Conservation (phyloP, 1,140 invertebrate genomes). For the Drosophila sechellia region DNA sequence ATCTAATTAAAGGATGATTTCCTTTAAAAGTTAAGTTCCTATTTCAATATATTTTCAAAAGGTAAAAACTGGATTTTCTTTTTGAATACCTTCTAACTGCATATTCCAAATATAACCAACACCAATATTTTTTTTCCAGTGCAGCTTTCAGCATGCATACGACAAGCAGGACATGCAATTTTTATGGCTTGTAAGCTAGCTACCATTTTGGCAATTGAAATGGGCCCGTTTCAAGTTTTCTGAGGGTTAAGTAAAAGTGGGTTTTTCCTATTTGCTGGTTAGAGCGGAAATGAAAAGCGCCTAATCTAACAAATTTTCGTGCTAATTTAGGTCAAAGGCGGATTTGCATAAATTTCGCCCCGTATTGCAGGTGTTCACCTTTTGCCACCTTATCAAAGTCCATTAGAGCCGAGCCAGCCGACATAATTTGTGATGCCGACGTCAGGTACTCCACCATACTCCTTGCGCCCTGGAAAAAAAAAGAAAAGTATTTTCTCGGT, state of each 20-base stretch:
- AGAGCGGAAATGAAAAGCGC: constrained; percentile 68
- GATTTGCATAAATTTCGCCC: constrained; percentile 77
- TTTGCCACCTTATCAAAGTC: constrained; percentile 79
- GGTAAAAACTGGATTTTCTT: no score
- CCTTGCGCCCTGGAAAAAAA: constrained; percentile 4
- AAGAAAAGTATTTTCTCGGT: constrained; percentile 70
- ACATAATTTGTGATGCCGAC: constrained; percentile 50
- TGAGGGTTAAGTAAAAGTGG: constrained; percentile 8
- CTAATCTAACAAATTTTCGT: constrained; percentile 83
- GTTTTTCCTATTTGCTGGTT: constrained; percentile 28
- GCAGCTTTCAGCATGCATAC: constrained; percentile 44
- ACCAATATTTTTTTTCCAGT: constrained; percentile 2
- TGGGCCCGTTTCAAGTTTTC: constrained; percentile 34
- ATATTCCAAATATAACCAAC: no score
- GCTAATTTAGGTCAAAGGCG: constrained; percentile 80
- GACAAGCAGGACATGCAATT: constrained; percentile 66
- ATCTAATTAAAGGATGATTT: no score
- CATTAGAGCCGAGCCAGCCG: constrained; percentile 65
- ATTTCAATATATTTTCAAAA: no score
- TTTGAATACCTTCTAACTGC: no score
- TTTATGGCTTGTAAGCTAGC: constrained; percentile 70
- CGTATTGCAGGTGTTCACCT: constrained; percentile 40
- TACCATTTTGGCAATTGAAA: constrained; percentile 61
- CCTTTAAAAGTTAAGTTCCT: no score
- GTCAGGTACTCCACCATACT: constrained; percentile 16